Evolutionary conservation across 2,113 vertebrate genomes (phyloP).

Genomic region (Cheilinus undulatus): DNA sequence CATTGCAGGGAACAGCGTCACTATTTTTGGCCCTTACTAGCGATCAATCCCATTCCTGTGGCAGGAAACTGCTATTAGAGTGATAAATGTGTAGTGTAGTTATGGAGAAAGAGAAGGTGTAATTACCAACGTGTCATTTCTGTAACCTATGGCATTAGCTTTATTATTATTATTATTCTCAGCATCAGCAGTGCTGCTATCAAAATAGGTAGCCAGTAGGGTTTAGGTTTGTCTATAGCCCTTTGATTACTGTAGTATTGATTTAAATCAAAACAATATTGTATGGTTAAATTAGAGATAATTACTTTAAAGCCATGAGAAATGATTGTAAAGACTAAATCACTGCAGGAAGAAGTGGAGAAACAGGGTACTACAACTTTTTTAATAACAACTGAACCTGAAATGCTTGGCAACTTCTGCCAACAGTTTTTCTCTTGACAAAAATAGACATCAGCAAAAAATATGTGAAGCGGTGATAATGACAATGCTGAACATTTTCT

Average conservation of each 20-base stretch:
- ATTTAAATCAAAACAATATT: not conserved
- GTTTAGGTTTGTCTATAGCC: not conserved
- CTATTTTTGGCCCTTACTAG: constrained; percentile 25
- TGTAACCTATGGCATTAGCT: constrained; percentile 45
- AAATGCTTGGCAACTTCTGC: not conserved
- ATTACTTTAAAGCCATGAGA: not conserved
- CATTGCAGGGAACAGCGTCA: constrained; percentile 13
- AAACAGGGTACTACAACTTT: too few species aligned
- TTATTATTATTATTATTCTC: constrained; percentile 6
- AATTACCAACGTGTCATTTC: constrained; percentile 53
- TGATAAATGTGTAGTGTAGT: constrained; percentile 41
- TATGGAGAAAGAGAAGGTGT: constrained; percentile 20
- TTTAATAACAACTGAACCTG: too few species aligned
- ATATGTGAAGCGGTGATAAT: not conserved
- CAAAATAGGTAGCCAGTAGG: constrained; percentile 4
- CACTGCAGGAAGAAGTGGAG: not conserved
- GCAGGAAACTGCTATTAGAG: constrained; percentile 17
- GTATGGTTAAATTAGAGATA: not conserved
- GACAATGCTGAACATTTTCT: not conserved
- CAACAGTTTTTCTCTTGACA: too few species aligned
- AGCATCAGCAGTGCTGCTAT: not conserved
- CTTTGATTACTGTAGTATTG: not conserved
- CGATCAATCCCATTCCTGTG: not conserved
- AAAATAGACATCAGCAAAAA: not conserved
- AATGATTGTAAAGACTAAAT: not conserved